Base-by-base conservation (phyloP, 2,888 invertebrate genomes). In the Pammene fasciana region DNA sequence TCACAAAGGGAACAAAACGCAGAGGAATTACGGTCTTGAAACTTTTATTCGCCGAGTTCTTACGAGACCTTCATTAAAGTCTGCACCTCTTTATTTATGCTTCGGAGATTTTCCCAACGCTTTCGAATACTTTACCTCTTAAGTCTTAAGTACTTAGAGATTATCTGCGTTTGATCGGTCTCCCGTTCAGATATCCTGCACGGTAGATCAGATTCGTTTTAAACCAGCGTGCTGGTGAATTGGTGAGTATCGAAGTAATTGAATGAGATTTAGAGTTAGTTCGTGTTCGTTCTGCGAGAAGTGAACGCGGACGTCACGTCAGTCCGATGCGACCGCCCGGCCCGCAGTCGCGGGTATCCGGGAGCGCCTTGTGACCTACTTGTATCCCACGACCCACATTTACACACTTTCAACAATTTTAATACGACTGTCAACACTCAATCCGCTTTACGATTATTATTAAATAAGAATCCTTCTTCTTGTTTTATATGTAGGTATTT, bases 1-100 rank as follows among this genome's bases (percentile, higher is more conserved):
- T 26, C 8, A 86, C 84, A 86, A 86, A 85, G 82, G 78, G 77
- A 81, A 86, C 85, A 85, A 86, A 84, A 83, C 81, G 77, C 80
- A 75, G 78, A 71, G 77, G 80, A 82, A 84, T 85, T 83, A 86
- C 83, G 80, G 81, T 78, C 81, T 81, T 77, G 80, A 83, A 80
- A 80, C 79, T 83, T 80, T 11, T 81, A 76, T 75, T 72, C 75
- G 76, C 72, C 75, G 80, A 80, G 76, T 79, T 79, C 80, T 81
- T 74, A 78, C 73, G 76, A 75, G 79, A 78, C 82, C 80, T 84
- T 86, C 80, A 85, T 87, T 86, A 84, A 77, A 82, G 81, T 81
- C 80, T 80, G 77, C 75, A 80, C 79, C 80, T 75, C 78, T 74
- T 78, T 80, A 80, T 82, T 84, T 81, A 79, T 76, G 78, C 76